Percentiles rank a stretch among this genome's conserved stretches.
These are phyloP conservation scores for Spodoptera litura DNA, from an alignment of 1,140 invertebrate species.

Conservation along the genomic window DNA sequence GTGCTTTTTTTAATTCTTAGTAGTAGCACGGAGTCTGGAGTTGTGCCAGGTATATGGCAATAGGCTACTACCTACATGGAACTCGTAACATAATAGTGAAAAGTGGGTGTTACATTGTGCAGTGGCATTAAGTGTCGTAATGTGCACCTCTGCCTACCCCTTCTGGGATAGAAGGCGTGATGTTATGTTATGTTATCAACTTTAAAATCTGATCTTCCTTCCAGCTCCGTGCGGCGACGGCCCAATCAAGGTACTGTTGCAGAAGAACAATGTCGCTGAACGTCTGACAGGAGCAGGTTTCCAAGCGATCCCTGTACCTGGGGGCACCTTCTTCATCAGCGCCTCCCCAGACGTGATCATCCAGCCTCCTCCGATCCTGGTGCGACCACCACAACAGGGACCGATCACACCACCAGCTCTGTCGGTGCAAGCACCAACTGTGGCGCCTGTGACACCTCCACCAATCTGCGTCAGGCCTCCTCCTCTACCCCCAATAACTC, in stretches of 20 bases:
- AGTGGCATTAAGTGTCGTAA: too few relatives aligned
- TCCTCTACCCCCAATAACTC: constrained; percentile 56
- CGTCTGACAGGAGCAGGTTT: constrained; percentile 60
- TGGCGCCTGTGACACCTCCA: constrained; percentile 60
- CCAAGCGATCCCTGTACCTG: constrained; percentile 60
- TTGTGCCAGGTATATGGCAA: too few relatives aligned
- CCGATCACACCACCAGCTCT: constrained; percentile 65
- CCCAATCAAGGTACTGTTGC: constrained; percentile 53
- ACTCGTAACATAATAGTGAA: too few relatives aligned
- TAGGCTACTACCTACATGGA: too few relatives aligned
- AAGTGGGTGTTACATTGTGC: too few relatives aligned
- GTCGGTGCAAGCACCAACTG: constrained; percentile 59
- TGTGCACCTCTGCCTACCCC: too few relatives aligned
- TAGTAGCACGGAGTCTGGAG: too few relatives aligned
- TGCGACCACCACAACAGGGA: constrained; percentile 57
- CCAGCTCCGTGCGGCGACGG: constrained; percentile 67
- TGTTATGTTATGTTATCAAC: neutral
- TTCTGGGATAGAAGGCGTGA: too few relatives aligned
- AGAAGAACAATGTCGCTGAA: constrained; percentile 47
- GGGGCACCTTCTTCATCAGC: constrained; percentile 66
- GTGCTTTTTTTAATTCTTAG: too few relatives aligned
- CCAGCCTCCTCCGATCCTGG: constrained; percentile 69
- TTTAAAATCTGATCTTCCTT: constrained; percentile 36
- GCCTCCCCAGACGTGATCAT: constrained; percentile 65
- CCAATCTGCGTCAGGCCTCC: constrained; percentile 63